Base-by-base conservation (phyloP, 2,888 invertebrate species). In the Dorcus hopei region DNA sequence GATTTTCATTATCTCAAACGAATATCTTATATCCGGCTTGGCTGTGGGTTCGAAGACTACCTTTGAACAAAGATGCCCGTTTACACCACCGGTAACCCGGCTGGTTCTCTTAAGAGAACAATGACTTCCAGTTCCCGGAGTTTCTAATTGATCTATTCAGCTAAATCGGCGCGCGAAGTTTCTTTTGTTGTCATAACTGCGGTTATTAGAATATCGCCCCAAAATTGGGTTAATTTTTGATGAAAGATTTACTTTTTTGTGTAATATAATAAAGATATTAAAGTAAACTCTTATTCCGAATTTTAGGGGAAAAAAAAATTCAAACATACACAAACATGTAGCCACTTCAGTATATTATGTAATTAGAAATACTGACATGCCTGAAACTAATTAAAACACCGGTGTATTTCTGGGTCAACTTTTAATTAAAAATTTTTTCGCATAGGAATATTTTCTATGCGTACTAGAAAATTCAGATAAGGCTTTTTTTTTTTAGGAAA, bases 101-200 rank as follows among this genome's bases (percentile, higher is more conserved):
- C 45, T 45, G 16, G 19, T 23, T 45, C 23, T 45, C 45, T 19
- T 9, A 23, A n/a, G 9, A 16, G 45, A 45, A 45, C 45, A 45
- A 45, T 45, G 19, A 23, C n/a, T 23, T 9, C 45, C 45, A 23
- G 9, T 45, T 45, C 19, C 11, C 9, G 23, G 23, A 45, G n/a
- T 45, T 45, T 45, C 45, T 45, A 45, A 45, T 45, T 45, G 45
- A 45, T 45, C 45, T 45, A 45, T 11, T 9, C 19, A 45, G 45
- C 16, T 9, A 45, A 45, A 33, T 33, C 26, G 26, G 26, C 26
- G 26, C 26, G 6, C 26, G 26, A 33, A 33, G 26, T 33, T 33
- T 33, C 26, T 33, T 33, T 33, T 33, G 26, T 33, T 33, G 26
- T 33, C 3, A 33, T 33, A 33, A 33, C 26, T 7, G 26, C 26